These are phyloP conservation scores for Chelon auratus DNA, from an alignment of 2,797 vertebrate species.

Conservation along the genomic window DNA sequence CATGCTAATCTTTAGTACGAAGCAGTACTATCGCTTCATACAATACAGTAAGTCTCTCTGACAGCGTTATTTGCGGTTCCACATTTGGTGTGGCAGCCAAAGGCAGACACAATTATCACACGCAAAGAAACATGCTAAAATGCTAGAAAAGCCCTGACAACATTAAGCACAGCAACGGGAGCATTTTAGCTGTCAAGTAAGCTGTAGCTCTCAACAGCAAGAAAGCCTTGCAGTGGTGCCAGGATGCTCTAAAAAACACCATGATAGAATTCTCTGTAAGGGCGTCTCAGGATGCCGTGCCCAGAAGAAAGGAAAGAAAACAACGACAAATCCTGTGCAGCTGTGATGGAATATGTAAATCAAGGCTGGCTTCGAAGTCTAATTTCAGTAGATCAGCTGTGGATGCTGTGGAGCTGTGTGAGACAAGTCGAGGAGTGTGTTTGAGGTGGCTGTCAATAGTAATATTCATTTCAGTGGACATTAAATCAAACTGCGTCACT, in stretches of 20 bases:
- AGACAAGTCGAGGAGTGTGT: conserved; percentile 37
- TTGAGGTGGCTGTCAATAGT: conserved; percentile 54
- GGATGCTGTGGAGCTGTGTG: conserved; percentile 45
- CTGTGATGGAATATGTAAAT: conserved; percentile 78
- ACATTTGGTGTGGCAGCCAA: conserved; percentile 53
- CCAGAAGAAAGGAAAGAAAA: conserved; percentile 67
- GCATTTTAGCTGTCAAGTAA: conserved; percentile 67
- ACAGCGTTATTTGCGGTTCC: conserved; percentile 55
- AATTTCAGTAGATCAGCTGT: conserved; percentile 69
- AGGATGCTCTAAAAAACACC: conserved; percentile 61
- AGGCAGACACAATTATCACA: conserved; percentile 54
- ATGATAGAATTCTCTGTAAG: conserved; percentile 61
- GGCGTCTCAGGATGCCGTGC: conserved; percentile 58
- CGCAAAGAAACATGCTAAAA: conserved; percentile 54
- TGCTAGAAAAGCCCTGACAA: conserved; percentile 54
- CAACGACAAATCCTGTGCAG: conserved; percentile 70
- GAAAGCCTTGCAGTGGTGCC: conserved; percentile 64
- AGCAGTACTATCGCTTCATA: conserved; percentile 19
- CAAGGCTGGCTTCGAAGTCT: conserved; percentile 58
- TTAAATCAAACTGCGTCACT: conserved; percentile 45
- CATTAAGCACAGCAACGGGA: conserved; percentile 50
- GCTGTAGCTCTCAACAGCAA: conserved; percentile 50
- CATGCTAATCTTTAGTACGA: conserved; percentile 39
- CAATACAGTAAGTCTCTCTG: conserved; percentile 26
- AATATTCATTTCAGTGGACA: conserved; percentile 62